A percentile compares a stretch with the other conserved stretches of the same genome.
These are phyloP conservation scores for Willowsia nigromaculata DNA, from an alignment of 2,888 invertebrate genomes.

Conservation along the genomic window DNA sequence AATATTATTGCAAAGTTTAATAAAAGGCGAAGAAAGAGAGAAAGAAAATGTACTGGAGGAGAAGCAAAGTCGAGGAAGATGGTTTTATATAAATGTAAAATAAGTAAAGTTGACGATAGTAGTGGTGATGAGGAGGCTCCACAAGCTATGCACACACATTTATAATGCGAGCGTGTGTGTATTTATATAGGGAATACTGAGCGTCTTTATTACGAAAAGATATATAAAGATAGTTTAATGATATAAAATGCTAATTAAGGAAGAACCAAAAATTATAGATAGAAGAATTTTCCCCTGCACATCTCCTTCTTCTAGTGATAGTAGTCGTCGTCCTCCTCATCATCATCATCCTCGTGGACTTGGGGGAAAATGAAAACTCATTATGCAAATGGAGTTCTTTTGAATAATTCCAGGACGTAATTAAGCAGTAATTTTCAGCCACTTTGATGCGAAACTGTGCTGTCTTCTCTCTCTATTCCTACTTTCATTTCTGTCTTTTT, in stretches of 20 bases:
- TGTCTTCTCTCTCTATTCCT: conserved; percentile 61
- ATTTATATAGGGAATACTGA: neutral
- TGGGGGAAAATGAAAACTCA: conserved; percentile 79
- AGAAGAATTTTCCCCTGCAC: conserved; percentile 70
- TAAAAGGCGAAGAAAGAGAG: conserved; percentile 60
- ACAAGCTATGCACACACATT: neutral
- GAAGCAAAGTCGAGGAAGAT: conserved; percentile 17
- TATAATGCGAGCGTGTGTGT: neutral
- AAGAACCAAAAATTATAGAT: conserved; percentile 79
- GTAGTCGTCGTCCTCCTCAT: conserved; percentile 18
- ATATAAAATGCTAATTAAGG: conserved; percentile 79
- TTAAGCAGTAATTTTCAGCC: conserved; percentile 79
- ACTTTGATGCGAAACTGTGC: conserved; percentile 77
- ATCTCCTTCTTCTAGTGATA: neutral
- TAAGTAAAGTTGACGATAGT: conserved; percentile 57
- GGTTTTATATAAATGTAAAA: conserved; percentile 71
- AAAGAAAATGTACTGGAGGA: conserved; percentile 51
- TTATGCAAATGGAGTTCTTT: conserved; percentile 79
- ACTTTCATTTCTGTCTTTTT: conserved; percentile 35
- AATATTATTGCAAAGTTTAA: conserved; percentile 69
- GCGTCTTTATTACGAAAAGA: conserved; percentile 74
- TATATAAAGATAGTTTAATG: conserved; percentile 78
- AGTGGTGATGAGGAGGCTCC: conserved; percentile 48
- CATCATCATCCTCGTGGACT: conserved; percentile 64
- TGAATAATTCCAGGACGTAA: conserved; percentile 79